These are phyloP conservation scores for Rhinoderma darwinii DNA, from an alignment of 2,113 vertebrate species.

Conservation along the genomic window DNA sequence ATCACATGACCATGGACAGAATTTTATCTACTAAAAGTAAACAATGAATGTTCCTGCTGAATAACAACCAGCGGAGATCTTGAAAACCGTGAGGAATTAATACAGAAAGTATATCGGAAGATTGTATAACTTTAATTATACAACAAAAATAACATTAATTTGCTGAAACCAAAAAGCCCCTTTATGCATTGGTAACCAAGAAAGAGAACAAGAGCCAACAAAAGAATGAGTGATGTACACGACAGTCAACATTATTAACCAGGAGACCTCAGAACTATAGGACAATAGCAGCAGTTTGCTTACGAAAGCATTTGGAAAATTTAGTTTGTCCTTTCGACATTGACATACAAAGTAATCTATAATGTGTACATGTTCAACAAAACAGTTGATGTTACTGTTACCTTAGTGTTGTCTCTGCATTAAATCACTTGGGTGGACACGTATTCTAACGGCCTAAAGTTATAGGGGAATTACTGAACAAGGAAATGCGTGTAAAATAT, in stretches of 20 bases:
- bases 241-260: not conserved
- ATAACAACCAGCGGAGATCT: no score
- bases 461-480: not conserved
- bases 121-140: no score
- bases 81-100: no score
- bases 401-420: not conserved
- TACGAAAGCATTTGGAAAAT: no score
- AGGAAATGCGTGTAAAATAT: not conserved
- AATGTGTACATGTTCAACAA: not conserved
- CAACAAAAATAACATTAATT: no score
- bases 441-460: not conserved
- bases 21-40: no score
- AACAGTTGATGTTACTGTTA: not conserved
- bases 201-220: not conserved
- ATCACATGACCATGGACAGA: no score
- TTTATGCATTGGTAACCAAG: no score
- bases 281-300: not conserved
- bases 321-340: not conserved
- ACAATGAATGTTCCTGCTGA: no score
- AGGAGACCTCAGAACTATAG: not conserved
- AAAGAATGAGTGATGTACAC: not conserved
- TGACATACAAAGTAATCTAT: not conserved
- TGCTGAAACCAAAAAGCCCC: no score
- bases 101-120: no score
- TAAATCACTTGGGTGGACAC: not conserved